A percentile compares a stretch with the other conserved stretches of the same genome.
Conservation (phyloP, 2,888 invertebrate genomes). For the Leptopilina myrica region DNA sequence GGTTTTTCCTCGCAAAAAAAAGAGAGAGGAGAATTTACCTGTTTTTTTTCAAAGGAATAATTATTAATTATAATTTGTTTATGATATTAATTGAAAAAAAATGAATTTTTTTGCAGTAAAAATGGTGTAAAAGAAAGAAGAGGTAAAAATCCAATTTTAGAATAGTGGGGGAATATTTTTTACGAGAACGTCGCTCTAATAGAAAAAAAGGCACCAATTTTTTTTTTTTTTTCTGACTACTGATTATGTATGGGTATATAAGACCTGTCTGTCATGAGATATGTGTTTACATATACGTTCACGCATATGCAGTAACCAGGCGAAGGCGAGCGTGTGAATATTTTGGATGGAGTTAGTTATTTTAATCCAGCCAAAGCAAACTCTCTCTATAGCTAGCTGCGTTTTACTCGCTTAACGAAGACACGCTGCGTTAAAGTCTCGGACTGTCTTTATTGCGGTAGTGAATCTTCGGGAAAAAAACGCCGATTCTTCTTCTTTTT, state of each 20-base stretch:
- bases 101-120: no score
- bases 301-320: conserved; percentile 55
- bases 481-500: conserved; percentile 16
- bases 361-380: conserved; percentile 73
- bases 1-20: background rate
- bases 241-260: conserved; percentile 27
- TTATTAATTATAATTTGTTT: no score
- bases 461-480: conserved; percentile 67
- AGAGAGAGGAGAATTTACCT: no score
- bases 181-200: no score
- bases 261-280: conserved; percentile 46
- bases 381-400: conserved; percentile 59
- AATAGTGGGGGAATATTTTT: no score
- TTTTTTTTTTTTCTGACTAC: background rate
- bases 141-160: no score
- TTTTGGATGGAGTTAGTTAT: conserved; percentile 69
- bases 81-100: no score
- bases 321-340: conserved; percentile 68
- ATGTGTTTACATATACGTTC: conserved; percentile 54
- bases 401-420: conserved; percentile 70
- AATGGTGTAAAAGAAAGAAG: no score
- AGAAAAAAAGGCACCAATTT: background rate
- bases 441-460: conserved; percentile 67
- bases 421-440: conserved; percentile 66
- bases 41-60: no score